phyloP scores from a whole-genome alignment of 2,797 vertebrate species.

The Vespertilio murinus region DNA sequence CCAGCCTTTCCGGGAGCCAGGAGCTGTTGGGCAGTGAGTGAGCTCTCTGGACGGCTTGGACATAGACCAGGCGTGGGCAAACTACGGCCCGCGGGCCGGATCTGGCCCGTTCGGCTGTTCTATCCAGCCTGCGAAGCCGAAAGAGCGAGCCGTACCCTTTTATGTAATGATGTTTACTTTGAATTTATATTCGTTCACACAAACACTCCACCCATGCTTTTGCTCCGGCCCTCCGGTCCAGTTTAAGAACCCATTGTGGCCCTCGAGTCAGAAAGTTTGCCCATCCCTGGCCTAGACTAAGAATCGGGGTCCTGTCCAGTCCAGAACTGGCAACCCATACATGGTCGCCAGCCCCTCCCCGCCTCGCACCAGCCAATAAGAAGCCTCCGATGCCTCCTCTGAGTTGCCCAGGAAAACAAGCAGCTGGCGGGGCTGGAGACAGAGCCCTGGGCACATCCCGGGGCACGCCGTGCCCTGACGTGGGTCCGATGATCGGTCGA shows the following conservation, averaged over 20 bases:
- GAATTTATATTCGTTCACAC: no score
- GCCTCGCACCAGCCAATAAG: background rate
- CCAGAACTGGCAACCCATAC: background rate
- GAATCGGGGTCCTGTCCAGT: background rate
- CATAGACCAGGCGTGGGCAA: no score
- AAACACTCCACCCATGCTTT: no score
- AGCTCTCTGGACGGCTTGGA: background rate
- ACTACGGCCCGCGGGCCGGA: no score
- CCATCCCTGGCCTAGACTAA: no score
- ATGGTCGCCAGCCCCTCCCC: background rate
- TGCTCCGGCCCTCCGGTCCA: no score
- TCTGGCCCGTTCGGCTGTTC: no score
- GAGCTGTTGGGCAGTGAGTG: background rate
- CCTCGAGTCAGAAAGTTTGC: no score
- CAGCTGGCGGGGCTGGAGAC: background rate
- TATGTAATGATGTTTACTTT: no score
- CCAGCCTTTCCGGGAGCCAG: background rate
- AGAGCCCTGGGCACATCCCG: background rate
- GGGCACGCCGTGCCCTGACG: background rate
- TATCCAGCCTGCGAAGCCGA: no score
- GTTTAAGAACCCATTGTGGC: no score
- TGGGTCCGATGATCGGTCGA: rapidly evolving
- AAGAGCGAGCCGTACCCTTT: no score
- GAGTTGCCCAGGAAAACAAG: background rate
- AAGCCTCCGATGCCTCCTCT: rapidly evolving